Conservation (phyloP, 2,797 vertebrate genomes). For the Arvicola amphibius region DNA sequence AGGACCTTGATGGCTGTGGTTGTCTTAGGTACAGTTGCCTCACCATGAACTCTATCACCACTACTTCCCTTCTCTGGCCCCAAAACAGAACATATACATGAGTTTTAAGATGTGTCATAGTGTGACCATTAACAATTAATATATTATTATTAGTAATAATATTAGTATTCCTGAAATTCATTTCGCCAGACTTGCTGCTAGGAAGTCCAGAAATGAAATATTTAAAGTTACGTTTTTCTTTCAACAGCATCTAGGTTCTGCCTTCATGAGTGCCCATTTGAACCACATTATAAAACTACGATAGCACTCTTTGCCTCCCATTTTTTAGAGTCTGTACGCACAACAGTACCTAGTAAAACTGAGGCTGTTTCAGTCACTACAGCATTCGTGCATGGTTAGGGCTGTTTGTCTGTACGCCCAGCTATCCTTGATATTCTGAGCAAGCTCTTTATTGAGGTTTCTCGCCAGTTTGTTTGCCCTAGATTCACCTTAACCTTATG, state of each 20-base stretch:
- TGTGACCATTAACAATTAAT: not conserved
- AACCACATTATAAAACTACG: not conserved
- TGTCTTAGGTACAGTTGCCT: not conserved
- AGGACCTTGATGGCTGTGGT: not conserved
- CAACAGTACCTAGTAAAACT: not conserved
- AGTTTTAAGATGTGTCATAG: not conserved
- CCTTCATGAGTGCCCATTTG: not conserved
- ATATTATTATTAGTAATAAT: not conserved
- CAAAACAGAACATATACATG: not conserved
- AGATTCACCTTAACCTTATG: slow-evolving; percentile 40
- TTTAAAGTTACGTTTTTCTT: slow-evolving; percentile 31
- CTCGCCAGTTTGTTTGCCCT: slow-evolving; percentile 44
- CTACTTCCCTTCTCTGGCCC: not conserved
- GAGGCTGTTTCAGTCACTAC: not conserved
- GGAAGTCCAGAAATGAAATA: slow-evolving; percentile 6
- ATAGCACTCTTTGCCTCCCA: not conserved
- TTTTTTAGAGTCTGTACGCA: not conserved
- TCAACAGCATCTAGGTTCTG: not conserved
- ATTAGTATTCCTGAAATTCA: slow-evolving; percentile 1
- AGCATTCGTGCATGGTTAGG: not conserved
- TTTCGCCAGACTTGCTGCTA: slow-evolving; percentile 20
- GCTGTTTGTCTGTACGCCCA: not conserved
- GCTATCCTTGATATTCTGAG: not conserved
- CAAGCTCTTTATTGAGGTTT: slow-evolving; percentile 30
- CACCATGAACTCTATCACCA: not conserved